Evolutionary conservation across 2,113 vertebrate genomes (phyloP).

Genomic region (Ameiurus melas): DNA sequence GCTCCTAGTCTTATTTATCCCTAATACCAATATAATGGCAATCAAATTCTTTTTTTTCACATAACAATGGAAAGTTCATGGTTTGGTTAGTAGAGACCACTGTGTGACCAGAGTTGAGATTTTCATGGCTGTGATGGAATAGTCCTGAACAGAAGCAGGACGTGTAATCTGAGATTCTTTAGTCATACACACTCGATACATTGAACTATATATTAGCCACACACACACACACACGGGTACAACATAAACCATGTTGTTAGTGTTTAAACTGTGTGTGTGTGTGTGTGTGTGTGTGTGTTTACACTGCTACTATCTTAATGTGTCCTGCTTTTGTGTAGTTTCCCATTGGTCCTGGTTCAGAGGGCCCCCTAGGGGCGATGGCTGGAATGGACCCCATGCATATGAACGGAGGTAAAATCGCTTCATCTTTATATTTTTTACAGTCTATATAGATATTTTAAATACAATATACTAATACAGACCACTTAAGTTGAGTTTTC

Average conservation of each 20-base stretch:
- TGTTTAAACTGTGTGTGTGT: not conserved
- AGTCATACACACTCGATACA: not conserved
- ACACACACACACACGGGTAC: not conserved
- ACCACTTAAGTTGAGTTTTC: not conserved
- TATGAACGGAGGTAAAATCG: slow-evolving; percentile 84
- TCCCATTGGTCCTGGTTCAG: slow-evolving; percentile 95
- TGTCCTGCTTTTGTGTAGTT: slow-evolving; percentile 74
- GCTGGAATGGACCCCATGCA: slow-evolving; percentile 98
- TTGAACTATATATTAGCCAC: not conserved
- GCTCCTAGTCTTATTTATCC: not conserved
- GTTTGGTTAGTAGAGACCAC: not conserved
- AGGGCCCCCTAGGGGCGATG: slow-evolving; percentile 98
- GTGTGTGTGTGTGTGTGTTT: not conserved
- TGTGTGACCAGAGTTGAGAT: not conserved
- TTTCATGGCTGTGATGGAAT: not conserved
- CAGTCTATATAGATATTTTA: not conserved
- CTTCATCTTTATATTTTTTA: not conserved
- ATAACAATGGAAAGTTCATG: not conserved
- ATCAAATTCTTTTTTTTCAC: not conserved
- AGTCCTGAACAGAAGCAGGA: not conserved
- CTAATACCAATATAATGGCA: not conserved
- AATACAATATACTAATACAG: not conserved
- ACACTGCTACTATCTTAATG: slow-evolving; percentile 10
- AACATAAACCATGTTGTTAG: too few relatives aligned
- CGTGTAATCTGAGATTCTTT: too few relatives aligned